Percentiles rank a stretch among this genome's conserved stretches.
Evolutionary conservation across 2,113 vertebrate species (phyloP).

Genomic region (Vombatus ursinus): DNA sequence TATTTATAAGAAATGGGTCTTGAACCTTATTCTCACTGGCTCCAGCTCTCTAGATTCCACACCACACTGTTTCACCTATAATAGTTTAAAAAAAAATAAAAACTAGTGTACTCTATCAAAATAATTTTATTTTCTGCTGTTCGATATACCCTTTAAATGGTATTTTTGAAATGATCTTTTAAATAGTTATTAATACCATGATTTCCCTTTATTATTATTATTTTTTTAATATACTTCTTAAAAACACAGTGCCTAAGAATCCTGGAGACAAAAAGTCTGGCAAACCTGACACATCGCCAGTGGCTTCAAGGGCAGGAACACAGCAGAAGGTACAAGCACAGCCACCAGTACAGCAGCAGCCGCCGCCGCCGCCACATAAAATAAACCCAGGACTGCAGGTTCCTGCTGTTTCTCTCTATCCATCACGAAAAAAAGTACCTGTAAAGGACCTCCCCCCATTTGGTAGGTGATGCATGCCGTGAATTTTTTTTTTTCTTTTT

Average conservation of each 20-base stretch:
- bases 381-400: constrained; percentile 92
- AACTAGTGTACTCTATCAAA: not conserved
- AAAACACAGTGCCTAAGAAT: constrained; percentile 92
- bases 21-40: not conserved
- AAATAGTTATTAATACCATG: constrained; percentile 21
- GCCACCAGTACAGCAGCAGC: constrained; percentile 75
- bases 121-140: not conserved
- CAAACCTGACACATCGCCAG: constrained; percentile 94
- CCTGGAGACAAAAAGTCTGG: constrained; percentile 90
- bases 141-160: not conserved
- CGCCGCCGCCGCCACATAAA: constrained; percentile 85
- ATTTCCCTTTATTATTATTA: constrained; percentile 43
- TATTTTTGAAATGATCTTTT: not conserved
- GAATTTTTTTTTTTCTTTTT: not conserved
- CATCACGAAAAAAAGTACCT: constrained; percentile 95
- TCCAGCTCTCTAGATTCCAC: not conserved
- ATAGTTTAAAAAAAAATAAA: not conserved
- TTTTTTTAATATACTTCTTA: constrained; percentile 44
- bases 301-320: constrained; percentile 91
- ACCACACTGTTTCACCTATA: not conserved
- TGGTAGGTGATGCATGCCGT: constrained; percentile 83
- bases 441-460: constrained; percentile 97
- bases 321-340: constrained; percentile 88
- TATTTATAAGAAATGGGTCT: not conserved
- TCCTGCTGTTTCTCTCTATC: constrained; percentile 94